Evolutionary conservation across 53 echinoderm and acorn worm species (phyloP).

Genomic region (Zoroaster sp.): DNA sequence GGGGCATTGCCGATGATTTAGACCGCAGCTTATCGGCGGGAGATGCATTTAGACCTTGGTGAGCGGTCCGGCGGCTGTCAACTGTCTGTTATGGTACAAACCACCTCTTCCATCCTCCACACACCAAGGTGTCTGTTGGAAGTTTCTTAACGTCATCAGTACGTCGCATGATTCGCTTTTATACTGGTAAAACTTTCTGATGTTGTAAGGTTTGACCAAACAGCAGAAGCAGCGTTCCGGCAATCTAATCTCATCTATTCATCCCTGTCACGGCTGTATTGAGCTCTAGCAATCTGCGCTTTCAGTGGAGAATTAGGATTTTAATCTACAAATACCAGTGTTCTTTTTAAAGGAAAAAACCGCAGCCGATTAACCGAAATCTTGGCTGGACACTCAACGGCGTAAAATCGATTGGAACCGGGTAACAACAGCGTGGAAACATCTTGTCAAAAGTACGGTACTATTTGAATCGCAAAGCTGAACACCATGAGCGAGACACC

Average conservation of each 20-base stretch:
- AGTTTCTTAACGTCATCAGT: not conserved
- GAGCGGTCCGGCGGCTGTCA: too few relatives aligned
- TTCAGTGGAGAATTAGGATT: not conserved
- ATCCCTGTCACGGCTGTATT: not conserved
- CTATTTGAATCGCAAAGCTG: not conserved
- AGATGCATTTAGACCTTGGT: too few relatives aligned
- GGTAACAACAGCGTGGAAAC: too few relatives aligned
- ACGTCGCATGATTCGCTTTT: not conserved
- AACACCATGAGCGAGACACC: constrained; percentile 30
- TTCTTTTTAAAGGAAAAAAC: not conserved
- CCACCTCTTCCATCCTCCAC: too few relatives aligned
- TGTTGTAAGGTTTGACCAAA: not conserved
- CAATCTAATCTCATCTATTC: not conserved
- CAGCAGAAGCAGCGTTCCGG: not conserved
- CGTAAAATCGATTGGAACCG: not conserved
- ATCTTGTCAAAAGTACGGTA: too few relatives aligned
- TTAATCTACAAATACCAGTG: not conserved
- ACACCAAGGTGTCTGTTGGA: not conserved
- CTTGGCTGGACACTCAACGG: not conserved
- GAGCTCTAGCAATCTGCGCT: not conserved
- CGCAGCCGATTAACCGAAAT: not conserved
- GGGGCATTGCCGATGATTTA: not conserved
- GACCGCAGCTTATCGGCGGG: too few relatives aligned
- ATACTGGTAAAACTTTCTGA: too few relatives aligned
- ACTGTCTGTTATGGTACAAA: not conserved